Evolutionary conservation across 2,113 vertebrate genomes (phyloP), one percentile per base, ranked within the genome.

Genomic region (Otus sunia): DNA sequence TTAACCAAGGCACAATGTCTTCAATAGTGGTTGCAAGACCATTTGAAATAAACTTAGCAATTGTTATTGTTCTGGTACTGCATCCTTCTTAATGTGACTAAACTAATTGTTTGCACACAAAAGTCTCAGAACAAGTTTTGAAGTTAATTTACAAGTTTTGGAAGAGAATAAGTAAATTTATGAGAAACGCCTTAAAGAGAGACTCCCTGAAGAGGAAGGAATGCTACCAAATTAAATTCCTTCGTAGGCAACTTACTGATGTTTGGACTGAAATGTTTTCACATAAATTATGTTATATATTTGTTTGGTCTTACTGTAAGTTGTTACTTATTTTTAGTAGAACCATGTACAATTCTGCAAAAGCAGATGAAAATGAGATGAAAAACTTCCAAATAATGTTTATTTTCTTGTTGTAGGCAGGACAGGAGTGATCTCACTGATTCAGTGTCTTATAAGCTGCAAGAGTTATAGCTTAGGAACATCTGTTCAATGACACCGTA

Each of bases 1-100:
- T 91, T 78, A 97, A 98, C 95, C 77, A 98, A 97, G 88, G 93
- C 93, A 97, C 83, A 92, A 94, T 66, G 82, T 96, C 68, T 97
- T 97, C 82, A 95, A 82, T 86, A 91, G 81, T 81, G 68, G 92
- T 90, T 84, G 80, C 80, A 92, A 86, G 79, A 89, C 50, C 81
- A 95, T 92, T 78, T 76, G 92, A 97, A 97, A 96, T 81, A 95
- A 97, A 95, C 47, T 59, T 72, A 81, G 56, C 74, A 90, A 88
- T 88, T 77, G 66, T 83, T 95, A 85, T 95, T 96, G 89, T 96
- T 94, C 76, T 94, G 88, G 64, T 94, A 90, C n/a, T 86, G 91
- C 94, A 93, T 84, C 84, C 96, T 68, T 95, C 52, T 87, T 90
- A 92, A 89, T 71, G 45, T 83, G 63, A 96, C 96, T 96, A 96